Base-by-base conservation (phyloP, 64 coral and sea anemone species). In the Platygyra sinensis region DNA sequence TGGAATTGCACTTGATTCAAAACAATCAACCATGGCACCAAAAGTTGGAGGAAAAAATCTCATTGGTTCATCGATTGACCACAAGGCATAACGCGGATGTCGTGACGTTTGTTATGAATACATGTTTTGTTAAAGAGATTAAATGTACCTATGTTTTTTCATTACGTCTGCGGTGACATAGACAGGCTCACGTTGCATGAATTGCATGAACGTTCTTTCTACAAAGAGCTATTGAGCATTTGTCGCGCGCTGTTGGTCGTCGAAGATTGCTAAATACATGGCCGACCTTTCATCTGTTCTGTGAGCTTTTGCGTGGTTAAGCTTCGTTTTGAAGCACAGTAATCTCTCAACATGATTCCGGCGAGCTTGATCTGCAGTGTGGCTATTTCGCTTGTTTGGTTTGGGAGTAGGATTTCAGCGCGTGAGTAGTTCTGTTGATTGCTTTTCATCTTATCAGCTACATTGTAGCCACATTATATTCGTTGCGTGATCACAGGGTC, bases 221-320 rank as follows among this genome's bases (percentile, higher is more conserved):
- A 85, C 81, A 85, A 85, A 85, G 81, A 42, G 2, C 38, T 63
- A 85, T 85, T 85, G 81, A 85, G 10, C 11, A 33, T n/a, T 62
- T 36, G 1, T 36, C 3, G 33, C 29, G 65, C 51, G 50, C 46
- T 79, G 20, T 5, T 62, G 17, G 7, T 61, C 17, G 22, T 85
- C 38, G 33, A n/a, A 28, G 39, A 36, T 12, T 2, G 54, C 11
- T 57, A 57, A 57, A 57, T 57, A 16, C 6, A 85, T 85, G 81
- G 60, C 3, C 27, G 81, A 36, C 38, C 62, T 42, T 71, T 24
- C 20, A 13, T 50, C 20, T 72, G 24, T 71, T 71, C 62, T 67
- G 13, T 28, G 49, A 85, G 24, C 33, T 6, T 14, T 42, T 2
- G 11, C 8, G 22, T 64, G 25, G 22, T 64, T 52, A 50, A 42